Evolutionary conservation across 2,797 vertebrate species (phyloP).

Genomic region (Sciurus vulgaris): DNA sequence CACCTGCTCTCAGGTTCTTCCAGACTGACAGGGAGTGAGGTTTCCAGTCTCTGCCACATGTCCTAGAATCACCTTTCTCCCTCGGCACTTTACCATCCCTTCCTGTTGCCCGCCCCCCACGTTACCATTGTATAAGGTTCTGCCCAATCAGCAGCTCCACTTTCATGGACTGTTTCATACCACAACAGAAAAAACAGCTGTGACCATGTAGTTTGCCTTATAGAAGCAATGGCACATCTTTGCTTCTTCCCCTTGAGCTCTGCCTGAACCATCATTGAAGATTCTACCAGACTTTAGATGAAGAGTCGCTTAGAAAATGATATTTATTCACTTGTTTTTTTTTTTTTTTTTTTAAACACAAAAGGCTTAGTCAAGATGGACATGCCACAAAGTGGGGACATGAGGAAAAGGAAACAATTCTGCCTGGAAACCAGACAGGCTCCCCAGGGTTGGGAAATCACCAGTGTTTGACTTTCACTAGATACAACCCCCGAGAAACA

Average conservation of each 20-base stretch:
- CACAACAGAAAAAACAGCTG: neutral
- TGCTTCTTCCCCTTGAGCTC: neutral
- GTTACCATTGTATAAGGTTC: neutral
- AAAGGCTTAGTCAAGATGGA: neutral
- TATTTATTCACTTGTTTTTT: neutral
- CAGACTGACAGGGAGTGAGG: neutral
- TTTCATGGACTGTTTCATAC: neutral
- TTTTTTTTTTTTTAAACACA: too few species aligned
- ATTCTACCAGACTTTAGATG: neutral
- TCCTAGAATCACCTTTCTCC: neutral
- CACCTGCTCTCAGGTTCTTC: neutral
- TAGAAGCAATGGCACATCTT: neutral
- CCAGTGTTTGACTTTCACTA: neutral
- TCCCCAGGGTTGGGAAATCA: neutral
- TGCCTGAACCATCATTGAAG: neutral
- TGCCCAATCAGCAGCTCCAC: neutral
- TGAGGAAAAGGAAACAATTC: neutral
- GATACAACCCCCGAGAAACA: neutral
- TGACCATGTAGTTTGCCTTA: neutral
- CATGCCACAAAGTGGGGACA: neutral
- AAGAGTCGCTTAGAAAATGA: constrained; percentile 10
- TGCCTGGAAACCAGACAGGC: neutral
- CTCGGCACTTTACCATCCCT: neutral
- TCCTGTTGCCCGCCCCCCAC: neutral
- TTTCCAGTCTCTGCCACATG: neutral